These are phyloP conservation scores for Melipona beecheii DNA, from an alignment of 2,888 invertebrate genomes.

Conservation along the genomic window DNA sequence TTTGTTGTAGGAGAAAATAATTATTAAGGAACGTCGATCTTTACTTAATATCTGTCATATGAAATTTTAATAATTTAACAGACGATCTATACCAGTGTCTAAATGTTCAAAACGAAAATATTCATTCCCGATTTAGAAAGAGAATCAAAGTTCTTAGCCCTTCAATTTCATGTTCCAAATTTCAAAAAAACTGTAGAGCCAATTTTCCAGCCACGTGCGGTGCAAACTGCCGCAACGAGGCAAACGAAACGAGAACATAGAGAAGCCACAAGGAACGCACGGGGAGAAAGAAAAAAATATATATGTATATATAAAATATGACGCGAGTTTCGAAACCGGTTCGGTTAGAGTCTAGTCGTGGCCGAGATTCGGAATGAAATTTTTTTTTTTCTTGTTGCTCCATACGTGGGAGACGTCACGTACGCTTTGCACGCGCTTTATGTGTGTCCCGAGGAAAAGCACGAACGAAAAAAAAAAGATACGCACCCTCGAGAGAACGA, in stretches of 20 bases:
- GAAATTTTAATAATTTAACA: too few relatives aligned
- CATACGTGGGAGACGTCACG: constrained; percentile 29
- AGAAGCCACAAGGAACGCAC: not conserved
- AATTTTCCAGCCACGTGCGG: not conserved
- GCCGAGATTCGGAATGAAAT: constrained; percentile 34
- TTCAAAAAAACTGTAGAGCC: not conserved
- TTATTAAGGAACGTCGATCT: too few relatives aligned
- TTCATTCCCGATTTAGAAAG: too few relatives aligned
- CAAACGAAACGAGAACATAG: not conserved
- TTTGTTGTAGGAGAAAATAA: too few relatives aligned
- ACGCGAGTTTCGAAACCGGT: constrained; percentile 19
- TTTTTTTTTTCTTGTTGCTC: not conserved
- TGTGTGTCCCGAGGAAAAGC: constrained; percentile 62
- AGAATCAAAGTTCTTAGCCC: too few relatives aligned
- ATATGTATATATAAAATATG: too few relatives aligned
- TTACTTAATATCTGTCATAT: too few relatives aligned
- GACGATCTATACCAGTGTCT: too few relatives aligned
- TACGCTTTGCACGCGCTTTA: constrained; percentile 66
- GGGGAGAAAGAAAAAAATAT: not conserved
- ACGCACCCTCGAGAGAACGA: constrained; percentile 61
- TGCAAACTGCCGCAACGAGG: not conserved
- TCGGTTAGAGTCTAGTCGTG: constrained; percentile 26
- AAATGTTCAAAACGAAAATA: too few relatives aligned
- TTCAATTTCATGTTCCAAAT: not conserved
- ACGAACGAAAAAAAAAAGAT: constrained; percentile 22